Conservation (phyloP, 2,888 invertebrate genomes). For the Amphipoea lucens region DNA sequence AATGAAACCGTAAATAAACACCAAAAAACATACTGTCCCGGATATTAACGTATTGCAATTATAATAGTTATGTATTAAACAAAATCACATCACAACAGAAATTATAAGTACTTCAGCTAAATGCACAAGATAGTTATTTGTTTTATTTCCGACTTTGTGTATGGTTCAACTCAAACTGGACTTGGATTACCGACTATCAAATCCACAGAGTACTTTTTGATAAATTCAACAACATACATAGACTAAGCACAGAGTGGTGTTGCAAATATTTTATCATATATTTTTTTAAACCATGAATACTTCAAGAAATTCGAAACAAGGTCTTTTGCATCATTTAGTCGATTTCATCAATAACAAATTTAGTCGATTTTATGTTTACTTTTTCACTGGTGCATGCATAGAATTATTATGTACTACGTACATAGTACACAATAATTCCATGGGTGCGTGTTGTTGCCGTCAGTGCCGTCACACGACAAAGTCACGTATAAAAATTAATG, state of each 20-base stretch:
- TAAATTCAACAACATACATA: constrained; percentile 16
- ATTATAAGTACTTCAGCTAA: constrained; percentile 27
- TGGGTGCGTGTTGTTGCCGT: too few species aligned
- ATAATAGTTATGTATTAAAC: constrained; percentile 10
- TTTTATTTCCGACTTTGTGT: constrained; percentile 29
- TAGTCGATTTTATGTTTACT: constrained; percentile 24
- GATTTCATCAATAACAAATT: constrained; percentile 3
- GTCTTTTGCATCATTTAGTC: constrained; percentile 28
- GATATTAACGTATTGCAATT: constrained; percentile 15
- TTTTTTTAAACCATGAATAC: not conserved
- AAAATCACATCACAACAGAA: constrained; percentile 52
- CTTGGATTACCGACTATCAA: constrained; percentile 35
- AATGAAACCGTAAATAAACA: constrained; percentile 47
- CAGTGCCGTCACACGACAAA: not conserved
- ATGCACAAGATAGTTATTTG: constrained; percentile 25
- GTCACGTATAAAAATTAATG: not conserved
- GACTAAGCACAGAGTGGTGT: constrained; percentile 9
- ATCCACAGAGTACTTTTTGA: too few species aligned
- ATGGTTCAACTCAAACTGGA: constrained; percentile 5
- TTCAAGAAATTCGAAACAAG: not conserved
- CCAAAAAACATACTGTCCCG: constrained; percentile 44
- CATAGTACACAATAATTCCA: too few species aligned
- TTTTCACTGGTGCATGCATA: not conserved
- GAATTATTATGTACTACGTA: too few species aligned
- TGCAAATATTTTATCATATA: constrained; percentile 9